Evolutionary conservation across 2,888 invertebrate genomes (phyloP), one percentile per base, ranked within the genome.

Genomic region (Petrolisthes manimaculis): DNA sequence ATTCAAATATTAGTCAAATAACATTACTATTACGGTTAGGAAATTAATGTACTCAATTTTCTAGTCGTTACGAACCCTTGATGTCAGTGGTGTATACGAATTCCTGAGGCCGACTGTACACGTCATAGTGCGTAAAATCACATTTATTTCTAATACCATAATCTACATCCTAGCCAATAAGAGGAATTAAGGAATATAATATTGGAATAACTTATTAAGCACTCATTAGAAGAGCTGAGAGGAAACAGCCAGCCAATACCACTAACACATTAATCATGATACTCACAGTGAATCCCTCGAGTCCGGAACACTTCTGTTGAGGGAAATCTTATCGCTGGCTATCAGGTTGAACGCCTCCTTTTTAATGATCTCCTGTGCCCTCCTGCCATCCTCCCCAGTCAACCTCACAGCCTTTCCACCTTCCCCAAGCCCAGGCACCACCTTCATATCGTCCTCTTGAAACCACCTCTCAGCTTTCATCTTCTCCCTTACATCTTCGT

Each of bases 291-390:
- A 91, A 91, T 94, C 93, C 89, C 95, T 92, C 92, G 94, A 93
- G 94, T 95, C 97, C 92, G 95, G 95, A 67, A 97, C 93, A 91
- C 95, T 96, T 91, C 98, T 94, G 93, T 97, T 96, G 92, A 97
- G 95, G 0, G 97, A 95, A 92, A 98, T 96, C 92, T 96, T 95
- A 92, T 98, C 97, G 93, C 97, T 98, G 8, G 98, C 94, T 91
- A 97, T 95, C 89, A 97, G 95, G 93, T 98, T 98, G 91, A 98
- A 95, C 1, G 98, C 98, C 91, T 97, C 96, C 92, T 95, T 96
- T 92, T 96, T 95, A 93, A 97, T 95, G 0, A 96, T 94, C 91
- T 95, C 94, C 89, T 97, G 96, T 53, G 94, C 92, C 91, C 93
- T 92, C 74, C 93, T 93, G 92, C 95, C 95, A 83, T 96, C 96